Conservation (phyloP, 30 jellyfish, hydroid and myxozoan genomes). For the Hydractinia echinata region DNA sequence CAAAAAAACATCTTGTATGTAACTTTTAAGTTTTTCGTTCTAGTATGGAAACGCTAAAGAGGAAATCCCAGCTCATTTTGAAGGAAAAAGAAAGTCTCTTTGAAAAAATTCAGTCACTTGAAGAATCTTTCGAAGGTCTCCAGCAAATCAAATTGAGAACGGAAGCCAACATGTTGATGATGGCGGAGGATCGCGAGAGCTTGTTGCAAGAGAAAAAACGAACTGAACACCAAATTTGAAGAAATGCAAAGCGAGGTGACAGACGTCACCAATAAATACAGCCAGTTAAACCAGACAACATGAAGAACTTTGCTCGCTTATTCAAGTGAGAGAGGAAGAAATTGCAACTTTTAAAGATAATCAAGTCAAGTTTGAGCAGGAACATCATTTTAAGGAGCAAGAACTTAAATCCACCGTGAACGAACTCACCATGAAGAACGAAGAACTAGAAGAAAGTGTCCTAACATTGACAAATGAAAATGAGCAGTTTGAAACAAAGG, state of each 20-base stretch:
- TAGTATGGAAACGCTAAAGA: constrained; percentile 19
- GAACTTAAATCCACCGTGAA: constrained; percentile 9
- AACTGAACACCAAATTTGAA: neutral
- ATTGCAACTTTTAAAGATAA: neutral
- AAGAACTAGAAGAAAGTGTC: constrained; percentile 24
- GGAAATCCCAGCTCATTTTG: neutral
- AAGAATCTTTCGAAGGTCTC: constrained; percentile 13
- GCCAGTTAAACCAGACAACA: neutral
- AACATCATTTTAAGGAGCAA: neutral
- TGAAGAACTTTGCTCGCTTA: constrained; percentile 3
- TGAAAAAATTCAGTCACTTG: constrained; percentile 22
- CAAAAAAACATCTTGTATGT: neutral
- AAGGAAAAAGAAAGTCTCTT: neutral
- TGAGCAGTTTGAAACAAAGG: neutral
- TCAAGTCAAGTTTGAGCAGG: neutral
- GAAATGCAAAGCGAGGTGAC: constrained; percentile 12
- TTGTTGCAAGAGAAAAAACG: constrained; percentile 16
- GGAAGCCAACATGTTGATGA: constrained; percentile 6
- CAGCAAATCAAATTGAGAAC: constrained; percentile 11
- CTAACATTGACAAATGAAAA: neutral
- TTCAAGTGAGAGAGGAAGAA: constrained; percentile 14
- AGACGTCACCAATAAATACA: constrained; percentile 10
- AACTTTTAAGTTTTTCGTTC: neutral
- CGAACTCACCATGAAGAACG: constrained; percentile 27
- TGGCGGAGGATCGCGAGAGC: constrained; percentile 25